phyloP scores from a whole-genome alignment of 2,888 invertebrate species.

The Melanophora roralis region DNA sequence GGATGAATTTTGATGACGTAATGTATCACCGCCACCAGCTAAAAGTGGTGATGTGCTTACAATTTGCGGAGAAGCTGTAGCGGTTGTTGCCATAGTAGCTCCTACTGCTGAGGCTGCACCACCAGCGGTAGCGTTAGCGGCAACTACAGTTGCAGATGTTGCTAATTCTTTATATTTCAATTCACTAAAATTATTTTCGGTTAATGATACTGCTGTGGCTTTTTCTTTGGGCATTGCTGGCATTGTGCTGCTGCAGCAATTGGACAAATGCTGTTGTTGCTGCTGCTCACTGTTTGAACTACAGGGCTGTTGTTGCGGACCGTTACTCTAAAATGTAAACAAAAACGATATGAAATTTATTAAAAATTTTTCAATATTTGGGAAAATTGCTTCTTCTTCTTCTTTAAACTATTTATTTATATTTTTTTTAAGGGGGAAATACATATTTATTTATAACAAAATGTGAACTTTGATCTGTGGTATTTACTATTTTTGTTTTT shows the following conservation, averaged over 20 bases:
- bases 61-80: constrained; percentile 9
- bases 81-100: constrained; percentile 60
- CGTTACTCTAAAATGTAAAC: constrained; percentile 68
- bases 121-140: constrained; percentile 35
- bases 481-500: too few relatives aligned
- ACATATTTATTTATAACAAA: too few relatives aligned
- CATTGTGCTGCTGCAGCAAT: constrained; percentile 70
- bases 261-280: constrained; percentile 62
- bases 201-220: constrained; percentile 74
- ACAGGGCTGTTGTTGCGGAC: constrained; percentile 67
- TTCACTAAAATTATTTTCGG: constrained; percentile 73
- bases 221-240: constrained; percentile 78
- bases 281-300: constrained; percentile 64
- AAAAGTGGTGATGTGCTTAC: constrained; percentile 30
- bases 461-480: too few relatives aligned
- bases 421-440: too few relatives aligned
- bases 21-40: neutral
- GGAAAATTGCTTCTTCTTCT: neutral
- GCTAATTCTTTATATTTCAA: constrained; percentile 72
- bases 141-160: constrained; percentile 55
- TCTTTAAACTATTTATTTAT: neutral
- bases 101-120: constrained; percentile 61
- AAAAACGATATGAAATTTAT: constrained; percentile 13
- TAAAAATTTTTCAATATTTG: neutral
- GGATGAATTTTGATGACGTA: constrained; percentile 57